Percentiles rank a stretch among this genome's conserved stretches.
Evolutionary conservation across 2,888 invertebrate genomes (phyloP).

Genomic region (Diloba caeruleocephala): DNA sequence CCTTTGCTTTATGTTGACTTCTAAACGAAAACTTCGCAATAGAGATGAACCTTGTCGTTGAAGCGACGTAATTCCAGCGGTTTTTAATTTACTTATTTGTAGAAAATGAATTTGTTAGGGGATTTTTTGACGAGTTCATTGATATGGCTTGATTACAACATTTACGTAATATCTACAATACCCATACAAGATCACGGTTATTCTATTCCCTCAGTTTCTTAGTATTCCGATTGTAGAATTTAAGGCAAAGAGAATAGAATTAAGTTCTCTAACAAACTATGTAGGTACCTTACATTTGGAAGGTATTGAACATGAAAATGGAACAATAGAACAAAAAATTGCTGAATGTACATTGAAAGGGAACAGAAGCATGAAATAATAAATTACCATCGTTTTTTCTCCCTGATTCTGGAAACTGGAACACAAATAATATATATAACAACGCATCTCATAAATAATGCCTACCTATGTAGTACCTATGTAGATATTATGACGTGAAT

Average conservation of each 20-base stretch:
- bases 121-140: too few relatives aligned
- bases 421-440: conserved; percentile 37
- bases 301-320: conserved; percentile 26
- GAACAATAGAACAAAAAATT: conserved; percentile 21
- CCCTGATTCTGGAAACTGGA: background rate
- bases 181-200: too few relatives aligned
- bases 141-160: too few relatives aligned
- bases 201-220: too few relatives aligned
- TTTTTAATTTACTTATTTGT: conserved; percentile 10
- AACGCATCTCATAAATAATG: conserved; percentile 17
- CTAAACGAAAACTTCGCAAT: conserved; percentile 28
- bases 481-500: conserved; percentile 8
- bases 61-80: background rate
- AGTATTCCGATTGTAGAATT: too few relatives aligned
- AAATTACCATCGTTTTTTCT: conserved; percentile 30
- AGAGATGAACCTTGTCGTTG: background rate
- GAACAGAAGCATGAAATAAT: conserved; percentile 23
- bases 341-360: conserved; percentile 2
- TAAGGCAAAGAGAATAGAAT: conserved; percentile 19
- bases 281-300: conserved; percentile 1
- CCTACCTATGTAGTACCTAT: conserved; percentile 4
- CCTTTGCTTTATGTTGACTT: conserved; percentile 23
- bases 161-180: too few relatives aligned
- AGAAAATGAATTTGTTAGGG: background rate
- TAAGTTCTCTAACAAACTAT: conserved; percentile 21